Evolutionary conservation across 2,888 invertebrate species (phyloP), one percentile per base, ranked within the genome.

Genomic region (Tethea ocularis): DNA sequence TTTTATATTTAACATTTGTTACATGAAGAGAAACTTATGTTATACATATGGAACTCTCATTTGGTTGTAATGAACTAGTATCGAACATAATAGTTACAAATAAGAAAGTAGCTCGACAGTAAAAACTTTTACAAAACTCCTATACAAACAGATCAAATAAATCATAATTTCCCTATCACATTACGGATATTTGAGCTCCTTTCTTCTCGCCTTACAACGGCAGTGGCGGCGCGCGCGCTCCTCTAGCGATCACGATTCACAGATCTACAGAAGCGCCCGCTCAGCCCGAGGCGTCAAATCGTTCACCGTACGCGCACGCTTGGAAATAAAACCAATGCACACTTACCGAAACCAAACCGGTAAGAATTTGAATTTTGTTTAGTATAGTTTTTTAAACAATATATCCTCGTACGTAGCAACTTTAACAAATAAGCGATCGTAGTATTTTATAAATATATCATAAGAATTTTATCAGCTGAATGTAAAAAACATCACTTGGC

Each of bases 201-300:
- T 46, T 24, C 38, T 52, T 51, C 52, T 61, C 67, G 66, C 62
- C 46, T 46, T 46, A 46, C 46, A 46, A 74, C 71, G 69, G 75
- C 71, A 70, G 64, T 52, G 51, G 61, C 52, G 59, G 66, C 77
- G 69, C 71, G 58, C 62, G 70, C 69, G 61, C 69, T 71, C 84
- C 81, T 67, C 75, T 61, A 82, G 85, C 82, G 70, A 77, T 86
- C 86, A 86, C 86, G 86, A 84, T 72, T 67, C 22, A 58, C 68
- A 62, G 66, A 71, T 74, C 72, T 66, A 86, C 84, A 83, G 86
- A 83, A 86, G 85, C 86, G 76, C 72, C 66, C 64, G 66, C 64
- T 77, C 33, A 36, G 54, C 86, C 80, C 36, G 76, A 71, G 83
- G 83, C 85, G 83, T 81, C 80, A 82, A 80, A 74, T 77, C 75